These are phyloP conservation scores for Icerya purchasi DNA, from an alignment of 2,888 invertebrate species.

Conservation along the genomic window DNA sequence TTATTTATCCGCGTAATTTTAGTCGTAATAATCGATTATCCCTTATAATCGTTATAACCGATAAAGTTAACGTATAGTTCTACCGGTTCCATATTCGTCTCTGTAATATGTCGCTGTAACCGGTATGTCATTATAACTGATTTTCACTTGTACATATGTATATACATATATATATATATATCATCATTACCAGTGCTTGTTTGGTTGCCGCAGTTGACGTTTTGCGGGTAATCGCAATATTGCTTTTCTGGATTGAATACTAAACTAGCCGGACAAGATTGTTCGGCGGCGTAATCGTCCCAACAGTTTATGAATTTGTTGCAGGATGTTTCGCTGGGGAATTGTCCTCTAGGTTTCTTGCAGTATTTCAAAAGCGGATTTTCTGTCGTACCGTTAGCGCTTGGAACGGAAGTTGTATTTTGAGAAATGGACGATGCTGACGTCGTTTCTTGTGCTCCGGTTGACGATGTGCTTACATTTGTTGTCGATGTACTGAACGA, in stretches of 20 bases:
- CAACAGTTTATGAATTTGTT: constrained; percentile 46
- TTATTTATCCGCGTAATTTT: too few relatives aligned
- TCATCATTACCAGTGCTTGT: constrained; percentile 23
- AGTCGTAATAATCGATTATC: too few relatives aligned
- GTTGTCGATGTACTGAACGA: background rate
- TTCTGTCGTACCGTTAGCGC: background rate
- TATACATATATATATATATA: background rate
- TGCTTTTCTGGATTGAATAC: constrained; percentile 35
- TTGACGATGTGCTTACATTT: background rate
- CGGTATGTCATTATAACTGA: too few relatives aligned
- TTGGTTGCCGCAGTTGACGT: constrained; percentile 38
- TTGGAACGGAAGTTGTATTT: background rate
- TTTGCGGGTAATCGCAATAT: constrained; percentile 40
- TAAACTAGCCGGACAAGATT: constrained; percentile 39
- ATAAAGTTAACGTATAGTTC: too few relatives aligned
- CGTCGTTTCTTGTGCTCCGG: constrained; percentile 8
- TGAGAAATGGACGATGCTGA: constrained; percentile 9
- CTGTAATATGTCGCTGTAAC: too few relatives aligned
- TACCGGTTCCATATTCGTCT: too few relatives aligned
- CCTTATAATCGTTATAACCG: too few relatives aligned
- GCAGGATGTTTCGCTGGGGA: constrained; percentile 36
- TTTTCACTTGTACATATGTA: too few relatives aligned
- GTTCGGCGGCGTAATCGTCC: constrained; percentile 43
- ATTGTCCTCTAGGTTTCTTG: constrained; percentile 33
- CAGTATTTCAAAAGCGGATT: constrained; percentile 14